Evolutionary conservation across 2,888 invertebrate species (phyloP), one percentile per base, ranked within the genome.

Genomic region (Andrena hattorfiana): DNA sequence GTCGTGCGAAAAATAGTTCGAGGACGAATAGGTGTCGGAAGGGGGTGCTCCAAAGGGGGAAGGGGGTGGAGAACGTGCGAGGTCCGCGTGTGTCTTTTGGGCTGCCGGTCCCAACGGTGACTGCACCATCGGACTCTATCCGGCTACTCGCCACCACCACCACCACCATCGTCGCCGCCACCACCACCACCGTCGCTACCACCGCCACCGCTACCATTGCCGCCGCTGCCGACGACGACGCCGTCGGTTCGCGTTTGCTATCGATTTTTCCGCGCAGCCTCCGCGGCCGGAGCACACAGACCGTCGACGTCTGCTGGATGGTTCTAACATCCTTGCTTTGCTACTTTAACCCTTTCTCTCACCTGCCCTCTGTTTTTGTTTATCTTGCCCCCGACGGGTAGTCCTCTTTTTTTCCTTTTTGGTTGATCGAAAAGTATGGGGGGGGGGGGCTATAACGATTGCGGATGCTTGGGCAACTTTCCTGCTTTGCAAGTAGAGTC

Each of bases 251-350:
- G 83, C 81, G 84, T 83, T 88, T 87, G 73, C 88, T 93, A 93
- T 93, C 93, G 93, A 93, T 93, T 93, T 93, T 93, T 92, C 93
- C 92, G 92, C 93, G 93, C 93, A 93, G 93, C 93, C 93, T 93
- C 93, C 92, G 89, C 93, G 89, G 87, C 88, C 85, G 90, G 90
- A 89, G 89, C 89, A 88, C 84, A 87, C 81, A 68, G 87, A 83
- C 81, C 83, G 89, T 83, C 84, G 78, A 82, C 83, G 73, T 85
- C 87, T 87, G 79, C 78, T 87, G 77, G 81, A 81, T 83, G 76
- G 84, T 81, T 82, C 75, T 82, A 82, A 77, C 77, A 69, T 72
- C 66, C 59, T 78, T 71, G 70, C 54, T 54, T 42, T 69, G 62
- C 66, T 77, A 63, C 79, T 71, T 74, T 74, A 73, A 66, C 77